Evolutionary conservation across 2,888 invertebrate genomes (phyloP).

Genomic region (Halictus ligatus): DNA sequence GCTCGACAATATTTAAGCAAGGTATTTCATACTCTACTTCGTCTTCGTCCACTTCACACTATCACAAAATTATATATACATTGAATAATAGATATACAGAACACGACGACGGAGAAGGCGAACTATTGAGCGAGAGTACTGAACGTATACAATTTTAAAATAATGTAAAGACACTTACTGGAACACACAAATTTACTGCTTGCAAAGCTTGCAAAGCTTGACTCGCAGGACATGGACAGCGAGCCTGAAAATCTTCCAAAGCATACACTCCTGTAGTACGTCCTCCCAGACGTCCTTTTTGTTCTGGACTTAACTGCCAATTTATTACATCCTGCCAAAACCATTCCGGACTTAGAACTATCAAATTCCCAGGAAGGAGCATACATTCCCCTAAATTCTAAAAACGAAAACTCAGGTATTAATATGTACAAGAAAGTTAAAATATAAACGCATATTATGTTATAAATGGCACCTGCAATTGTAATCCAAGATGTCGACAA

Average conservation of each 20-base stretch:
- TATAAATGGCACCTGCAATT: slow-evolving; percentile 75
- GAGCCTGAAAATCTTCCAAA: slow-evolving; percentile 90
- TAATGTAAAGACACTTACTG: slow-evolving; percentile 80
- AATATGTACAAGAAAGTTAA: neutral
- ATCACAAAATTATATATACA: slow-evolving; percentile 69
- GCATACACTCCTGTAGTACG: slow-evolving; percentile 90
- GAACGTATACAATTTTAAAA: neutral
- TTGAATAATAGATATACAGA: neutral
- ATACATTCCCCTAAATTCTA: slow-evolving; percentile 87
- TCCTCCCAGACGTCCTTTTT: slow-evolving; percentile 83
- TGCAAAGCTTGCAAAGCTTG: slow-evolving; percentile 89
- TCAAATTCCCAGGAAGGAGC: slow-evolving; percentile 86
- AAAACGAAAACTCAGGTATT: slow-evolving; percentile 7
- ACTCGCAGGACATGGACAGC: slow-evolving; percentile 89
- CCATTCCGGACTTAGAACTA: slow-evolving; percentile 89
- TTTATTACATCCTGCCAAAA: slow-evolving; percentile 89
- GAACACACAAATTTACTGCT: slow-evolving; percentile 89
- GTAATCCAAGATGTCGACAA: slow-evolving; percentile 80
- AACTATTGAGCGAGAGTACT: too few relatives aligned
- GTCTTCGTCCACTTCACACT: slow-evolving; percentile 89
- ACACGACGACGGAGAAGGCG: too few relatives aligned
- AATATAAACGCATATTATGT: neutral
- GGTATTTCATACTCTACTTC: slow-evolving; percentile 92
- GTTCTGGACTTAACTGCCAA: slow-evolving; percentile 87
- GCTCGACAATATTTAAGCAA: slow-evolving; percentile 88